Conservation (phyloP, 2,113 vertebrate genomes). For the Maccullochella peelii region DNA sequence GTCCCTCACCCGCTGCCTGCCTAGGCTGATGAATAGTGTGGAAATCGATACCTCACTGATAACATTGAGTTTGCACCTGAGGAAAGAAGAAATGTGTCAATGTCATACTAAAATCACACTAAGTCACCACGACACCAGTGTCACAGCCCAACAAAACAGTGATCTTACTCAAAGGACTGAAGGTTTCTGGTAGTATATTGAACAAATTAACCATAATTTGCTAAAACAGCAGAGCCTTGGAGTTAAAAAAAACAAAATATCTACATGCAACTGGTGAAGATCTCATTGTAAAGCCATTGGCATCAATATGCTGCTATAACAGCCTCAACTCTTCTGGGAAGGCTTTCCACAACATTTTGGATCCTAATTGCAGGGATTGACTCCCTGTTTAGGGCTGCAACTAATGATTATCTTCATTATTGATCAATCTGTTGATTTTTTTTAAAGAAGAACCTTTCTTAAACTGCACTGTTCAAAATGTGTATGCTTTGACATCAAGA, state of each 20-base stretch:
- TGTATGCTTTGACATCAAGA: neutral
- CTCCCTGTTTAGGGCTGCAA: neutral
- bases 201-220: neutral
- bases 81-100: conserved; percentile 35
- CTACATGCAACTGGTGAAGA: too few species aligned
- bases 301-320: neutral
- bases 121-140: neutral
- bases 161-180: neutral
- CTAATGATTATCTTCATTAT: neutral
- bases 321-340: neutral
- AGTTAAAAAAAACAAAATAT: neutral
- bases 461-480: neutral
- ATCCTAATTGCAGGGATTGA: neutral
- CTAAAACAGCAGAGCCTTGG: neutral
- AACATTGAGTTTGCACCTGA: conserved; percentile 11
- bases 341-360: neutral
- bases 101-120: conserved; percentile 27
- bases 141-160: neutral
- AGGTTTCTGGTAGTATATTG: neutral
- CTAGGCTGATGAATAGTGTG: neutral
- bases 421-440: neutral
- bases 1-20: conserved; percentile 40
- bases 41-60: conserved; percentile 55
- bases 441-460: neutral
- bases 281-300: too few species aligned